A percentile compares a stretch with the other conserved stretches of the same genome.
Conservation (phyloP, 2,797 vertebrate species). For the Gorsachius magnificus region DNA sequence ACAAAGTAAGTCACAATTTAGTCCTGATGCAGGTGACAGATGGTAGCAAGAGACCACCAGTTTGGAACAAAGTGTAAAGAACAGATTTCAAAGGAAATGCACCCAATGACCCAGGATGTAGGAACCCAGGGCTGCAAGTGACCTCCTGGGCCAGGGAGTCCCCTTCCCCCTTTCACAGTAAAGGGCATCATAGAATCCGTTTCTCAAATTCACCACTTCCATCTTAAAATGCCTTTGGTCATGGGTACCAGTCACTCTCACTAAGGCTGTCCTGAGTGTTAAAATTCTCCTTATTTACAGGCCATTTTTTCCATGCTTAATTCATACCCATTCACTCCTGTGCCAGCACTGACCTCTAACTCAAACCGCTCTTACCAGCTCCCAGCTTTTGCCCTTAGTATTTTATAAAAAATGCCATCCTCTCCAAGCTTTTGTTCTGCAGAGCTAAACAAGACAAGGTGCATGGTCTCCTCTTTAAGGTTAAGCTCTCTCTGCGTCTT, state of each 20-base stretch:
- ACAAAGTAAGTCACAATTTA: slow-evolving; percentile 21
- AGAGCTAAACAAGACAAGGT: neutral
- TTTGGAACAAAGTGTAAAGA: neutral
- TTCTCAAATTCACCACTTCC: neutral
- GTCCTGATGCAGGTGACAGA: slow-evolving; percentile 39
- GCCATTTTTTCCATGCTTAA: neutral
- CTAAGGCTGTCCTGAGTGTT: neutral
- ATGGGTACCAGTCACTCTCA: neutral
- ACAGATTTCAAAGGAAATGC: neutral
- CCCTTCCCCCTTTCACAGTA: neutral
- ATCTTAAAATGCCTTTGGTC: neutral
- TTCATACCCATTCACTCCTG: neutral
- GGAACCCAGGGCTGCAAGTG: neutral
- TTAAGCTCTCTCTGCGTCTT: neutral
- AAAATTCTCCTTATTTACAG: neutral
- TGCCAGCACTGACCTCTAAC: neutral
- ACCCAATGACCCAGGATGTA: neutral
- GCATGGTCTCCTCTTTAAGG: neutral
- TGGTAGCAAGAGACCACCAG: slow-evolving; percentile 28
- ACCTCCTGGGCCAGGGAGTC: neutral
- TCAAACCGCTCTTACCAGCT: neutral
- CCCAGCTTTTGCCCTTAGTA: neutral
- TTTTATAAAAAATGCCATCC: neutral
- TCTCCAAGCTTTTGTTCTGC: neutral
- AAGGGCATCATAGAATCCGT: neutral